A percentile compares a stretch with the other conserved stretches of the same genome.
Conservation (phyloP, 2,888 invertebrate species). For the Rhamphomyia laevipes region DNA sequence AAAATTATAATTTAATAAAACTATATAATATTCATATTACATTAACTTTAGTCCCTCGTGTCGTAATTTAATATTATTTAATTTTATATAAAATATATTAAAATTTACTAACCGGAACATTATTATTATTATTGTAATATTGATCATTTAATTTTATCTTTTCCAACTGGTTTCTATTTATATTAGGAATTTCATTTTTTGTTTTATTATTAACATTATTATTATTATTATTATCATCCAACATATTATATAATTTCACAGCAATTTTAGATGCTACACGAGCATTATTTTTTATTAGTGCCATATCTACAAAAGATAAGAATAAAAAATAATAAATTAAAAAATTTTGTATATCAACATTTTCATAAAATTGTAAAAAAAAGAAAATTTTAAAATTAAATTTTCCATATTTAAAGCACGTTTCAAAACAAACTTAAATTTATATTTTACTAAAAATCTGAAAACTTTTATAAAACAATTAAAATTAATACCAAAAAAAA, state of each 20-base stretch:
- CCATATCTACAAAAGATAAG: slow-evolving; percentile 53
- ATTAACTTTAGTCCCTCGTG: no score
- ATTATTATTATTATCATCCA: no score
- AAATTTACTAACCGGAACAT: slow-evolving; percentile 13
- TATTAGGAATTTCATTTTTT: neutral
- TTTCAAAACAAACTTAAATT: slow-evolving; percentile 24
- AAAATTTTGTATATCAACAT: no score
- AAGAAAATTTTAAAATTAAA: no score
- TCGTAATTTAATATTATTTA: no score
- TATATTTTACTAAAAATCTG: neutral
- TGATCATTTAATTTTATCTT: no score
- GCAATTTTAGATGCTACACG: slow-evolving; percentile 70
- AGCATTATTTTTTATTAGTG: slow-evolving; percentile 89
- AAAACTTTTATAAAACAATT: neutral
- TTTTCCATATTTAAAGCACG: no score
- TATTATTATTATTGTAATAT: no score
- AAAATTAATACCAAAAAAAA: neutral
- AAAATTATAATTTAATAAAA: no score
- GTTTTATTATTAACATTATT: neutral
- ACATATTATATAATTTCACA: slow-evolving; percentile 38
- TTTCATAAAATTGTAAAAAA: no score
- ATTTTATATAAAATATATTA: neutral
- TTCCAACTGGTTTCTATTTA: neutral
- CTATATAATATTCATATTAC: neutral
- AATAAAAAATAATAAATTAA: slow-evolving; percentile 1